phyloP scores from a whole-genome alignment of 2,113 vertebrate species.

The Tragelaphus scriptus region DNA sequence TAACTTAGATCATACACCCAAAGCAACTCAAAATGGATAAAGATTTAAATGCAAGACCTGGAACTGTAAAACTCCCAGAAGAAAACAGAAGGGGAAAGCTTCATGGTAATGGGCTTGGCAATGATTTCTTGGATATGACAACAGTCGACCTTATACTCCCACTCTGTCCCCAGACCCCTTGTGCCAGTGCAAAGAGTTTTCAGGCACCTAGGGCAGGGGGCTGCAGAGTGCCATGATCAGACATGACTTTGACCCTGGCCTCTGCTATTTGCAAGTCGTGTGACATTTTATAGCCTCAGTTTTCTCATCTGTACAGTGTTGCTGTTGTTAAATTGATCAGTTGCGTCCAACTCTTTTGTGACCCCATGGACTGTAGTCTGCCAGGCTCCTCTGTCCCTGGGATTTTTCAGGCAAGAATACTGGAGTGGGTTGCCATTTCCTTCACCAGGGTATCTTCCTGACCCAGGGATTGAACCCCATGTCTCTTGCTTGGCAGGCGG shows the following conservation, averaged over 20 bases:
- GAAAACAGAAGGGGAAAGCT: not conserved
- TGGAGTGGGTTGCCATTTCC: not conserved
- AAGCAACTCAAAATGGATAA: not conserved
- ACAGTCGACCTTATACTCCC: accelerated
- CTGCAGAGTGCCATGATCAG: not conserved
- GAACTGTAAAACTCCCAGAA: not conserved
- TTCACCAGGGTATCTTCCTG: not conserved
- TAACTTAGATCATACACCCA: not conserved
- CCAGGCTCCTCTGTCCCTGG: not conserved
- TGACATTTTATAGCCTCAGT: not conserved
- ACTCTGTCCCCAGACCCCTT: not conserved
- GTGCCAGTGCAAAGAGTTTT: not conserved
- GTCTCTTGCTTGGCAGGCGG: not conserved
- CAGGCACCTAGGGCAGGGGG: not conserved
- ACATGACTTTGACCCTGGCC: not conserved
- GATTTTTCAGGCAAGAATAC: not conserved
- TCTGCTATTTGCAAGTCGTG: not conserved
- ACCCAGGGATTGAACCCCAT: not conserved
- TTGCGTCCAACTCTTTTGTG: not conserved
- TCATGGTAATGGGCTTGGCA: no score
- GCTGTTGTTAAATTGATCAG: not conserved
- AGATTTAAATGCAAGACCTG: not conserved
- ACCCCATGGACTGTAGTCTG: not conserved
- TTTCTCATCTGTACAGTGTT: not conserved
- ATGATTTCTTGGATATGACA: not conserved